Conservation (phyloP, 2,113 vertebrate species). For the Coptodon rendalli region DNA sequence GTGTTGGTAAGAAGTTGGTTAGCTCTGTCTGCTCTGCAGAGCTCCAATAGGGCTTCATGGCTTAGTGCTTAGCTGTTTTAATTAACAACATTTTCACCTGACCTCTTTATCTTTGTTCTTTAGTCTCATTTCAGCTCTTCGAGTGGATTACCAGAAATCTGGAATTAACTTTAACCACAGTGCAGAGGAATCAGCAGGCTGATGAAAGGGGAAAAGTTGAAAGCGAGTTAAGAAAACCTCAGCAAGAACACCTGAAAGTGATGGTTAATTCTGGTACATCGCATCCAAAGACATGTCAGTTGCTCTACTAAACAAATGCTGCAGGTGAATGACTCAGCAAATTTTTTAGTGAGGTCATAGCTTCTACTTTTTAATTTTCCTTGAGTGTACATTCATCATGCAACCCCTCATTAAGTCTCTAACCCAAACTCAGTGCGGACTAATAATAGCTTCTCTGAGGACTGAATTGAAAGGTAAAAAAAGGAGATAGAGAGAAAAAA, state of each 20-base stretch:
- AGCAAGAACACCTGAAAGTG: not conserved
- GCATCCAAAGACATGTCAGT: not conserved
- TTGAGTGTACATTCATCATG: not conserved
- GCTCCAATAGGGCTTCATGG: not conserved
- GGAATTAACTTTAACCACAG: not conserved
- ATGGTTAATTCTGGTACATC: not conserved
- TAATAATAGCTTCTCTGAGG: not conserved
- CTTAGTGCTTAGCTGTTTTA: not conserved
- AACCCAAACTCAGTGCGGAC: not conserved
- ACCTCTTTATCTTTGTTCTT: conserved; percentile 3
- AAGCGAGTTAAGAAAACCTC: not conserved
- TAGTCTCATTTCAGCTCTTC: not conserved
- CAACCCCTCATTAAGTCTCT: not conserved
- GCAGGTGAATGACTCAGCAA: not conserved
- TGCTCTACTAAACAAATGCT: not conserved
- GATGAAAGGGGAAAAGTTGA: not conserved
- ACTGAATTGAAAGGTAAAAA: not conserved
- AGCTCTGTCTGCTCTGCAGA: not conserved
- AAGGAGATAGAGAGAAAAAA: not conserved
- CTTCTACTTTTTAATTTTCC: not conserved
- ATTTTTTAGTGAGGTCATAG: not conserved
- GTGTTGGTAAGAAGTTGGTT: not conserved
- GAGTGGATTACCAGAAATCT: conserved; percentile 1
- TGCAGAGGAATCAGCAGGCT: not conserved
- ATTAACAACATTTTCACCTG: conserved; percentile 22